Evolutionary conservation across 2,113 vertebrate genomes (phyloP).

Genomic region (Chamaea fasciata): DNA sequence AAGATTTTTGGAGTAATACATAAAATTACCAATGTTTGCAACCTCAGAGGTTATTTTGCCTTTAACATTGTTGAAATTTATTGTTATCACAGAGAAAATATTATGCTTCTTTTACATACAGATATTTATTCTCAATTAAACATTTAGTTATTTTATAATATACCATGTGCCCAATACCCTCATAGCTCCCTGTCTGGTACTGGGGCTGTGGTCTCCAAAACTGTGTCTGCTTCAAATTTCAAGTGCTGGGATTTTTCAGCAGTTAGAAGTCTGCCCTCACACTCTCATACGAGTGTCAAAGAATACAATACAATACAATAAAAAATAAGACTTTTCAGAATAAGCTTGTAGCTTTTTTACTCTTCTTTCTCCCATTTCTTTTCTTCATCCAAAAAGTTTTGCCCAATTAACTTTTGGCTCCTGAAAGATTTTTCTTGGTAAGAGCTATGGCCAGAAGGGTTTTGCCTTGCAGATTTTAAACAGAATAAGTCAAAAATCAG

Average conservation of each 20-base stretch:
- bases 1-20: background rate
- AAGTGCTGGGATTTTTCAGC: background rate
- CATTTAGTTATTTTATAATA: background rate
- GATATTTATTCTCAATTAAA: background rate
- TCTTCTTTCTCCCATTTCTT: background rate
- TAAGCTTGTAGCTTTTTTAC: background rate
- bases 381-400: background rate
- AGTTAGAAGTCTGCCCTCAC: background rate
- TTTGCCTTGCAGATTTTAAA: background rate
- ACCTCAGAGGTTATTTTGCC: background rate
- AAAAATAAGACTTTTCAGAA: background rate
- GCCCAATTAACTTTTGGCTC: background rate
- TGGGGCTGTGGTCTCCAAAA: background rate
- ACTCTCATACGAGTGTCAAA: background rate
- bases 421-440: background rate
- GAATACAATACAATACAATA: background rate
- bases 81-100: background rate
- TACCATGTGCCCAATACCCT: background rate
- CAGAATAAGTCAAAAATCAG: constrained; percentile 2
- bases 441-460: background rate
- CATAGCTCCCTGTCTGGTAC: background rate
- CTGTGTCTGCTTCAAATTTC: background rate
- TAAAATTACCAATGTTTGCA: background rate
- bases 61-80: background rate
- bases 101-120: background rate